Evolutionary conservation across 2,797 vertebrate species (phyloP), one percentile per base, ranked within the genome.

Genomic region (Lycodopsis pacificus): DNA sequence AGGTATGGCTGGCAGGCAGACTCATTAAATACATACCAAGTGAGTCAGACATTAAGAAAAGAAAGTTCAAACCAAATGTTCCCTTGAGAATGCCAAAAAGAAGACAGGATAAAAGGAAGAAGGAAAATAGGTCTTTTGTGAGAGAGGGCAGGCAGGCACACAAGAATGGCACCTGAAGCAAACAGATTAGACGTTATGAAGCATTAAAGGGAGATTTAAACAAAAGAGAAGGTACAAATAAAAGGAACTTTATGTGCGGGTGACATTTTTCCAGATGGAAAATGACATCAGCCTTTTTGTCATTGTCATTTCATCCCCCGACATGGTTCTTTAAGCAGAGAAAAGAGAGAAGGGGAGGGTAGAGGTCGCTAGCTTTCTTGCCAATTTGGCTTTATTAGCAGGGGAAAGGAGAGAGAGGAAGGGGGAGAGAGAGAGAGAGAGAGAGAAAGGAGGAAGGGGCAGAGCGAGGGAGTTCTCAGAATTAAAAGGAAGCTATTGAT

Each of bases 401-500:
- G 65, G 49, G 83, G 66, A 81, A 80, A 83, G 73, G 30, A 80
- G 70, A 61, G 68, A 64, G 65, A 80, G 76, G 62, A 73, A 57
- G 67, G 22, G 74, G 44, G 75, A 51, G 25, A 56, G n/a, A n/a
- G 73, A 84, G 2, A 27, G 69, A 80, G 71, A 63, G 68, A 69
- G 61, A 65, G 66, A 81, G 42, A 79, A 70, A 64, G 65, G 57
- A 76, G 73, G 59, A 76, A 66, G 46, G 10, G 51, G 42, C 73
- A 56, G 15, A 56, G 86, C 48, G 73, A 73, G 80, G 73, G 82
- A 81, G 80, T 85, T 89, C 86, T 90, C 84, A 40, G 89, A 90
- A 92, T 93, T 86, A 92, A 92, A 89, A 90, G 86, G 84, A 91
- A 90, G 89, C 88, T 86, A 92, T 89, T 91, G 87, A 93, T 92